Conservation (phyloP, 2,888 invertebrate species). For the Drosophila austrosaltans region DNA sequence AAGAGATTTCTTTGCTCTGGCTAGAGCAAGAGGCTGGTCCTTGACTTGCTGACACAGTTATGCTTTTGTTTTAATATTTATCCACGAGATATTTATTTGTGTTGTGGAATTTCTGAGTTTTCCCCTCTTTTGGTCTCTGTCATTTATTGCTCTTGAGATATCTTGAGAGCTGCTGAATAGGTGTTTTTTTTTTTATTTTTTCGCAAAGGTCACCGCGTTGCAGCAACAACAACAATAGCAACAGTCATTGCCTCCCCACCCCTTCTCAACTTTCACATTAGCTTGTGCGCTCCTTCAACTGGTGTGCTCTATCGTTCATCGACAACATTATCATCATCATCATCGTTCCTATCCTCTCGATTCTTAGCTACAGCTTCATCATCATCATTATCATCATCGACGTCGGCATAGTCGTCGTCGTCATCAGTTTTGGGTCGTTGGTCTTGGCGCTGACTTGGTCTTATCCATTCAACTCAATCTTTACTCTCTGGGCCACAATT, state of each 20-base stretch:
- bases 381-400: constrained; percentile 44
- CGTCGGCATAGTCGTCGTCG: constrained; percentile 51
- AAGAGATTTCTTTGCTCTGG: constrained; percentile 38
- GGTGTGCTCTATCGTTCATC: constrained; percentile 73
- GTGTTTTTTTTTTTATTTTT: constrained; percentile 1
- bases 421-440: constrained; percentile 73
- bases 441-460: constrained; percentile 63
- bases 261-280: constrained; percentile 66
- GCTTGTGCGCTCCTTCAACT: constrained; percentile 43
- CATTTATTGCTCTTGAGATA: constrained; percentile 74
- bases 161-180: constrained; percentile 45
- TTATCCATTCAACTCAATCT: constrained; percentile 64
- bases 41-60: constrained; percentile 77
- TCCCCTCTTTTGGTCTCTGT: constrained; percentile 30
- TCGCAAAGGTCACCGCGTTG: constrained; percentile 68
- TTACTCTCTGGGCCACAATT: constrained; percentile 64
- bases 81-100: constrained; percentile 71
- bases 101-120: constrained; percentile 44
- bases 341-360: constrained; percentile 35
- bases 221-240: constrained; percentile 50
- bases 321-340: constrained; percentile 57
- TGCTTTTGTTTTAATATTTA: constrained; percentile 69
- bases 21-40: constrained; percentile 53
- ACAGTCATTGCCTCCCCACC: constrained; percentile 44
- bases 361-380: constrained; percentile 22